Base-by-base conservation (phyloP, 1,140 invertebrate species). In the Plutomurus gul region DNA sequence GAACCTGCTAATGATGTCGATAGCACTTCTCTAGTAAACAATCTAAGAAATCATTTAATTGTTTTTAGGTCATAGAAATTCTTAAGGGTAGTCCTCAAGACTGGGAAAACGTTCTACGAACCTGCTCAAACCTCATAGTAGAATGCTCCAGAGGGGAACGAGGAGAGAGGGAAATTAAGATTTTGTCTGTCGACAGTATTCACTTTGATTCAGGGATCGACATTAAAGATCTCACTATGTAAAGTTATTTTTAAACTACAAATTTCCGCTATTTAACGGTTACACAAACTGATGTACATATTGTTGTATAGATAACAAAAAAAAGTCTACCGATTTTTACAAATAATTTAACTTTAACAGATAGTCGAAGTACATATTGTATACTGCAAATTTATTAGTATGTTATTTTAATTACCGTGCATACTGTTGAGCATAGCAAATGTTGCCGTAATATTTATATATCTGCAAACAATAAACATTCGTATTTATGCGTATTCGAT, bases 191-290 rank as follows among this genome's bases (percentile, higher is more conserved):
- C n/a, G 78, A 80, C 39, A 78, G 60, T 72, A 60, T 80, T 18
- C 49, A 71, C n/a, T 36, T 82, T 7, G 81, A 82, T 25, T 82
- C 81, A 0, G 81, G 81, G 40, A 82, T 82, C 40, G 79, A 82
- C 65, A 81, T 82, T 7, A 82, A 81, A 75, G 74, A 81, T 71
- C 56, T 75, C 30, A 30, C 72, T 22, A 74, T 43, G 4, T 49
- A 6, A 47, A n/a, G 20, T 47, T 47, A 47, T 20, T 49, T 49
- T 49, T 49, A 18, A 13, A 46, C 43, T 46, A 13, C 20, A 46
- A 46, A n/a, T 46, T 46, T n/a, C 43, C 43, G 4, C 43, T 4
- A 6, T 18, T 5, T n/a, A 46, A 16, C 43, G 43, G 20, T 2
- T n/a, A 46, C 20, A 1, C 11, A 10, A n/a, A 49, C 18, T 20